Evolutionary conservation across 2,888 invertebrate genomes (phyloP).

Genomic region (Asteroscopus sphinx): DNA sequence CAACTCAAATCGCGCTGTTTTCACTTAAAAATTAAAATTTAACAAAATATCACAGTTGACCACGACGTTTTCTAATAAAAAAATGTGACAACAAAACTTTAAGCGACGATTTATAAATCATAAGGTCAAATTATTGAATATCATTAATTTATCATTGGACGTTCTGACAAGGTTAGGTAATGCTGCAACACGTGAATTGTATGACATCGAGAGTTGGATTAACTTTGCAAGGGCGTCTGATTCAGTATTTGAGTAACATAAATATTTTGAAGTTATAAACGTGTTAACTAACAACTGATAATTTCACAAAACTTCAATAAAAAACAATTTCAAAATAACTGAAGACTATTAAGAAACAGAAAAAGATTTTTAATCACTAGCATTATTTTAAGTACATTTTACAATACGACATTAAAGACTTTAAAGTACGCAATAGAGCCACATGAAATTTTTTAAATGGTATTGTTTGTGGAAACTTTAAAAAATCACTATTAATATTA

Average conservation of each 20-base stretch:
- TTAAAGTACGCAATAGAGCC: constrained; percentile 80
- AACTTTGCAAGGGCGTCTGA: constrained; percentile 44
- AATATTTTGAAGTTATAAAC: constrained; percentile 21
- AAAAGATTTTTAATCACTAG: constrained; percentile 72
- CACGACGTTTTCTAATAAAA: constrained; percentile 82
- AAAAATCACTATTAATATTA: constrained; percentile 73
- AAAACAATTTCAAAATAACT: constrained; percentile 52
- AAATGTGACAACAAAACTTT: constrained; percentile 78
- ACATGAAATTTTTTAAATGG: constrained; percentile 77
- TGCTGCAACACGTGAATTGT: constrained; percentile 36
- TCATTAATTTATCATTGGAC: constrained; percentile 45
- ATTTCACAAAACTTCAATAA: constrained; percentile 39
- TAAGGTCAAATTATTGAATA: constrained; percentile 55
- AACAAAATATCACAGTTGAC: constrained; percentile 90
- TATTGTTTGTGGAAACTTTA: constrained; percentile 77
- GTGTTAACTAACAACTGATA: constrained; percentile 37
- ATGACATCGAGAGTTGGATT: constrained; percentile 40
- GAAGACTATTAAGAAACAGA: constrained; percentile 63
- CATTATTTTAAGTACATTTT: constrained; percentile 86
- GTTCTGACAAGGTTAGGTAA: constrained; percentile 44
- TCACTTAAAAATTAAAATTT: constrained; percentile 86
- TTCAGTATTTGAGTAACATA: constrained; percentile 18
- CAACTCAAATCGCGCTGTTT: constrained; percentile 75
- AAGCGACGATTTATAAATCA: constrained; percentile 65
- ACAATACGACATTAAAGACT: constrained; percentile 85